Base-by-base conservation (phyloP, 2,113 vertebrate species). In the Mastomys coucha region DNA sequence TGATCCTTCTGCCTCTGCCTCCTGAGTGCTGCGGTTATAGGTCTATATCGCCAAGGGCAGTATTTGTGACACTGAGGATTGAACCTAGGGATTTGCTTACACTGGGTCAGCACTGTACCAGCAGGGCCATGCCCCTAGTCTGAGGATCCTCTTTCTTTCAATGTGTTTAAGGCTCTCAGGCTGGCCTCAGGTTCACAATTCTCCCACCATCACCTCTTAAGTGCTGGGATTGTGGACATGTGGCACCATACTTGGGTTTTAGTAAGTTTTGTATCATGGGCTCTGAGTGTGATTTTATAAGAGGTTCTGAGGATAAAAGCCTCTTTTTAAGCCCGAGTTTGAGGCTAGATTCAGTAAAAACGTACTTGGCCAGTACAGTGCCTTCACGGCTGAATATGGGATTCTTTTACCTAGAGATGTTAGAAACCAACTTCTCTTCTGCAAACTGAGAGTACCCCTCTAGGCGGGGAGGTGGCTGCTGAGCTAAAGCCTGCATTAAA, bases 221-320 rank as follows among this genome's bases (percentile, higher is more conserved):
- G 4, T 73, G 22, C 69, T 28, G 36, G 69, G 24, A 51, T 89
- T 58, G 42, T 22, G n/a, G 49, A 9, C 4, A 7, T 42, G 26
- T 39, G 87, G 51, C 16, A 39, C 36, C 51, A 20, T 39, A 70
- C 24, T 51, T 58, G 16, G 36, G n/a, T 42, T 88, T 89, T 78
- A 45, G 85, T 70, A 51, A 85, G 76, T 86, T n/a, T 92, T 36
- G 56, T 3, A 16, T 9, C 88, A 14, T 39, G 60, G 51, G 39
- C 17, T 39, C 85, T 63, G 82, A 0, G 4, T 95, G 88, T 93
- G 94, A 91, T 86, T 94, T 89, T 86, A 86, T 13, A 89, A 76
- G 49, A 51, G 42, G 42, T 72, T 94, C 75, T 96, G 90, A 92
- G 92, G 56, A 73, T 85, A 42, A 87, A 94, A 75, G 75, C n/a